Evolutionary conservation across 2,888 invertebrate species (phyloP), one percentile per base, ranked within the genome.

Genomic region (Drosophila subquinaria): DNA sequence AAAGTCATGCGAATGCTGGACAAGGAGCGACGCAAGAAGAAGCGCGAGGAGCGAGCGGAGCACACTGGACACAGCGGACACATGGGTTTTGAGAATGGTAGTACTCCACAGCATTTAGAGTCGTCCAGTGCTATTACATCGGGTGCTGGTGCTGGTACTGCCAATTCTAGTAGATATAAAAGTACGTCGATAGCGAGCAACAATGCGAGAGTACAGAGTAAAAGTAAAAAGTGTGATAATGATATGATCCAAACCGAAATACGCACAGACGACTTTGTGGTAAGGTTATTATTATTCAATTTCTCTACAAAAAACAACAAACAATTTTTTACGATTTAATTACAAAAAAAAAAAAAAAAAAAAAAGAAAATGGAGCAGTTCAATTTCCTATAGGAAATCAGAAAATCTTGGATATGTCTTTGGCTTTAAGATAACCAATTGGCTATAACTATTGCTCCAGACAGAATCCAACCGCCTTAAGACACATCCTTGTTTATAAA

Each of bases 1-100:
- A 95, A 96, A 92, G 94, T 98, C 62, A 96, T 97, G 94, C 96
- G 96, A 91, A 95, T 96, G 92, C 93, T 96, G 89, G 97, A 97
- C 90, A 96, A 96, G 92, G 97, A 97, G 91, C 95, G 95, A 64
- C 90, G 92, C 9, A 92, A 92, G 65, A 92, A 91, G 82, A 91
- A 91, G 79, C 85, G 90, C 33, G 87, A 90, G 74, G 92, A 91
- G 56, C 90, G 89, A 20, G 84, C 86, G 50, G 90, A 86, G 30
- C 70, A 53, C 30, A 38, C 68, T 13, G 78, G 75, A 38, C 62
- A 59, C 11, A 47, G 27, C 33, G 73, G 73, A 36, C 52, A 65
- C 64, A 64, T 57, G 27, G 73, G 64, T 15, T 62, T 81, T 59
- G 84, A 87, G 52, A 85, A 82, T 81, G 82, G 82, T 77, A 82